Evolutionary conservation across 2,113 vertebrate species (phyloP).

Genomic region (Climacteris rufus): DNA sequence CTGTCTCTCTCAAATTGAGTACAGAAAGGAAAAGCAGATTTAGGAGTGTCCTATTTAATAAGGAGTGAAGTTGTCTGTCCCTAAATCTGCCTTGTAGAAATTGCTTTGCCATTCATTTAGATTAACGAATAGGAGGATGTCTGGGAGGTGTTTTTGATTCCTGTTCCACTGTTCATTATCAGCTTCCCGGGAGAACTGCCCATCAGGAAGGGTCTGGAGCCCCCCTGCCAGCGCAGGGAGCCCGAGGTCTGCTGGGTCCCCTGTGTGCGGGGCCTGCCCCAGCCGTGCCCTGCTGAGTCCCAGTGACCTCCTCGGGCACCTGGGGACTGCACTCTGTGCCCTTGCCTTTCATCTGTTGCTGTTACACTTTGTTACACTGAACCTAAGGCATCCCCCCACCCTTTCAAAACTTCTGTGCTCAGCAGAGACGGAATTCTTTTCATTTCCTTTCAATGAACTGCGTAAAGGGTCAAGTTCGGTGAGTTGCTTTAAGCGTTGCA

Average conservation of each 20-base stretch:
- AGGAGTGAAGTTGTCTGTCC: neutral
- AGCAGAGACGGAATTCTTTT: neutral
- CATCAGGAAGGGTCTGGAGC: neutral
- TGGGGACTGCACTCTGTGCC: rapidly evolving
- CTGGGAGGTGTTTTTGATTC: neutral
- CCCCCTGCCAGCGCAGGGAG: neutral
- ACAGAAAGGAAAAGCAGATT: neutral
- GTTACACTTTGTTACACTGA: neutral
- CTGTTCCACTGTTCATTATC: neutral
- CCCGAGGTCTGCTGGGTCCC: neutral
- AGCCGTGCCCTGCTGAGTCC: neutral
- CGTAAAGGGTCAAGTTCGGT: neutral
- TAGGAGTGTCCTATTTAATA: neutral
- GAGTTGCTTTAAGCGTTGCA: neutral
- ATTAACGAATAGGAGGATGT: neutral
- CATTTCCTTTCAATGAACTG: neutral
- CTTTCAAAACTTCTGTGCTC: neutral
- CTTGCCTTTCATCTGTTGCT: neutral
- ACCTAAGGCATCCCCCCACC: neutral
- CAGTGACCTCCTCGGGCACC: neutral
- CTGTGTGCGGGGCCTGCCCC: rapidly evolving
- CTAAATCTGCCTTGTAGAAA: neutral
- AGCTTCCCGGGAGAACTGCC: neutral
- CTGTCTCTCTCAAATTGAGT: neutral
- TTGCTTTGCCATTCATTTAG: neutral